Evolutionary conservation across 2,797 vertebrate genomes (phyloP), one percentile per base, ranked within the genome.

Genomic region (Aphelocoma californica): DNA sequence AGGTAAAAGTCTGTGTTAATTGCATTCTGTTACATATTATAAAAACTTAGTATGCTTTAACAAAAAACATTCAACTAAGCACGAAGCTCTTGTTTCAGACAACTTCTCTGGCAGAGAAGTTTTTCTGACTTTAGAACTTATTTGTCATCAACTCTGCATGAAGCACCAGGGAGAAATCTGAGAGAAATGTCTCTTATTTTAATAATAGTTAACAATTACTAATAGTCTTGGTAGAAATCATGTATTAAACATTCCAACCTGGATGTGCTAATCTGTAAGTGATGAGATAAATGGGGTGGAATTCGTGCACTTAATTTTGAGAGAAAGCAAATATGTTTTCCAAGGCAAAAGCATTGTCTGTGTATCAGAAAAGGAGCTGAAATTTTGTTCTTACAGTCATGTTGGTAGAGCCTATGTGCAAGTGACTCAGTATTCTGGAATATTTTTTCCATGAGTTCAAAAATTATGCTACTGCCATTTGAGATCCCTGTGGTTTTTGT

Each of bases 1-100:
- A 99, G 99, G 99, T 99, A 97, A 89, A 97, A 75, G 20, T 21
- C 67, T 57, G 16, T 64, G 61, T 81, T 91, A 62, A 81, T 50
- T 88, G 54, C 18, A 16, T 75, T 62, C 51, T 26, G 7, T 86
- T 86, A 10, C 7, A 6, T 48, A 2, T 8, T 71, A 36, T 67
- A 19, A 70, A 54, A 64, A 25, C 8, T 31, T n/a, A 3, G 2
- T 24, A 9, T n/a, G n/a, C 48, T 73, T 70, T 82, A 81, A 54
- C 48, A 71, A n/a, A 54, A 82, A 47, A 3, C n/a, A 14, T 38
- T 47, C 31, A 21, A 3, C 20, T 51, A 4, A 44, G 87, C 47
- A 77, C 40, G 17, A 50, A 69, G 67, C 42, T 56, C 7, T 6
- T 53, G 31, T 32, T 69, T 81, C 56, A 48, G 69, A 5, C 31